Evolutionary conservation across 2,888 invertebrate genomes (phyloP).

Genomic region (Cyrtodaria siliqua): DNA sequence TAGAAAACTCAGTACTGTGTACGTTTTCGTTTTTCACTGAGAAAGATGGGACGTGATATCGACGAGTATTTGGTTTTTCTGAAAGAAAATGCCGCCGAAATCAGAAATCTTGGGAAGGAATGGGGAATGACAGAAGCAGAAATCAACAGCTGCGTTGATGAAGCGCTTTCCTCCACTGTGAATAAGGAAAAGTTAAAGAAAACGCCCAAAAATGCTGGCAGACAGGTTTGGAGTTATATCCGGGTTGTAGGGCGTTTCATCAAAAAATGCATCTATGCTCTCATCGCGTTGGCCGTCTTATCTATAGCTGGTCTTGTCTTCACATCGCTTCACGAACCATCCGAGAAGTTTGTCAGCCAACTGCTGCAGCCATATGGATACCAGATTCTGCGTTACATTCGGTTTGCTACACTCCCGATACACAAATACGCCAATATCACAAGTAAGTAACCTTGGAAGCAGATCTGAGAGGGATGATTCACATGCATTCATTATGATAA

Average conservation of each 20-base stretch:
- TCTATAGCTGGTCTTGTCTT: slow-evolving; percentile 10
- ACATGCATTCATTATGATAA: neutral
- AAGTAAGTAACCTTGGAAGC: slow-evolving; percentile 49
- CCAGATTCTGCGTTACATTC: slow-evolving; percentile 55
- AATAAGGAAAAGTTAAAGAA: slow-evolving; percentile 29
- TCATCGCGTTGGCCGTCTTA: slow-evolving; percentile 27
- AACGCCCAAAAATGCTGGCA: slow-evolving; percentile 47
- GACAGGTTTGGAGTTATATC: slow-evolving; percentile 62
- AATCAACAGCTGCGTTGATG: slow-evolving; percentile 64
- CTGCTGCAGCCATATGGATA: slow-evolving; percentile 62
- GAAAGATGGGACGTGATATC: slow-evolving; percentile 52
- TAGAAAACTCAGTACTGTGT: slow-evolving; percentile 40
- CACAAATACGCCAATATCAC: slow-evolving; percentile 65
- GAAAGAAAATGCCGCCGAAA: slow-evolving; percentile 65
- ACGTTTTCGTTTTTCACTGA: slow-evolving; percentile 15
- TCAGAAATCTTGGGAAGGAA: slow-evolving; percentile 64
- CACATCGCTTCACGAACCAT: slow-evolving; percentile 44
- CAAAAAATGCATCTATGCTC: slow-evolving; percentile 20
- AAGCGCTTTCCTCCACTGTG: slow-evolving; percentile 52
- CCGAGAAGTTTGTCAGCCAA: slow-evolving; percentile 43
- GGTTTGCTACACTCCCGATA: slow-evolving; percentile 64
- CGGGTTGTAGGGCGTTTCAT: slow-evolving; percentile 18
- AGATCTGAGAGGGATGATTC: neutral
- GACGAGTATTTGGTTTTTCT: slow-evolving; percentile 63
- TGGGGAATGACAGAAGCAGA: slow-evolving; percentile 71